These are phyloP conservation scores for Metopia argyrocephala DNA, from an alignment of 2,888 invertebrate species.

Conservation along the genomic window DNA sequence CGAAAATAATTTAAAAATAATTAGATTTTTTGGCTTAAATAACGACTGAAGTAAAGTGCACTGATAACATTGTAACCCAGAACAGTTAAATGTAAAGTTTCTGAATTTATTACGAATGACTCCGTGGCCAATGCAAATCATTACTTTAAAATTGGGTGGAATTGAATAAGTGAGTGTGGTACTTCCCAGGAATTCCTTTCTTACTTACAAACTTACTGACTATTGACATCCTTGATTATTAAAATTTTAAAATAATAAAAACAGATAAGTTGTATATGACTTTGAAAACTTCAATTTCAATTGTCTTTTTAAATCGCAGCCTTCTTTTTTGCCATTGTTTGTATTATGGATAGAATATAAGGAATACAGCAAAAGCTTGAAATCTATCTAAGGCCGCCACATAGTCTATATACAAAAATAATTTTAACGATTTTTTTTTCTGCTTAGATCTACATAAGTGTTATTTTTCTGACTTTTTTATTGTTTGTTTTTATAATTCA, in stretches of 20 bases:
- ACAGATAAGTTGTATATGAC: too few relatives aligned
- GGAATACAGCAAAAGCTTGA: conserved; percentile 14
- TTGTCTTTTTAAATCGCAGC: background rate
- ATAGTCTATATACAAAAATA: conserved; percentile 50
- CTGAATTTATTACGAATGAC: too few relatives aligned
- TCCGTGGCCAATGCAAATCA: too few relatives aligned
- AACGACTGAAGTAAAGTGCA: background rate
- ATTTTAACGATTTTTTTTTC: conserved; percentile 41
- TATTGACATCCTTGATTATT: too few relatives aligned
- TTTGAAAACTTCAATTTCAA: background rate
- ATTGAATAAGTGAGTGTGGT: too few relatives aligned
- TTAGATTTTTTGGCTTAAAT: background rate
- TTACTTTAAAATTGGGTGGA: too few relatives aligned
- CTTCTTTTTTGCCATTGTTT: conserved; percentile 21
- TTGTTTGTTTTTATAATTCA: conserved; percentile 15
- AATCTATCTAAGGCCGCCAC: conserved; percentile 45
- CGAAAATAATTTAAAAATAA: background rate
- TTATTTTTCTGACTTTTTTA: conserved; percentile 1
- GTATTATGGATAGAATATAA: conserved; percentile 13
- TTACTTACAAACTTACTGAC: too few relatives aligned
- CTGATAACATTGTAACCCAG: too few relatives aligned
- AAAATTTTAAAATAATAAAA: too few relatives aligned
- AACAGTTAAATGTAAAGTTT: too few relatives aligned
- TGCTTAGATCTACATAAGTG: background rate
- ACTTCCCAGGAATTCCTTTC: too few relatives aligned